Percentiles rank a stretch among this genome's conserved stretches.
Evolutionary conservation across 2,113 vertebrate genomes (phyloP).

Genomic region (Scytalopus superciliaris): DNA sequence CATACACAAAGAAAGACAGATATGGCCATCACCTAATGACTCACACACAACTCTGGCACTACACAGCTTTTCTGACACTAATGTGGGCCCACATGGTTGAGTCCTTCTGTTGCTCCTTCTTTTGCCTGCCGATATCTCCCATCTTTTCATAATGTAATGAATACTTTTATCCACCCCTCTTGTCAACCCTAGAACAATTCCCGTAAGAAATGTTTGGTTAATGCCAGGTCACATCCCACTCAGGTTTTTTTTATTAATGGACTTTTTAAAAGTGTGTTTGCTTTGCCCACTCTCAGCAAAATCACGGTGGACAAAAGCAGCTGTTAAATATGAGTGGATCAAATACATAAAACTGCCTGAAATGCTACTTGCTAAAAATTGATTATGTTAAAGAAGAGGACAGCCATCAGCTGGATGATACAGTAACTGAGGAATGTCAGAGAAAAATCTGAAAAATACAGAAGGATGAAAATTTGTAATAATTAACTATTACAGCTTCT

Average conservation of each 20-base stretch:
- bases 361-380: not conserved
- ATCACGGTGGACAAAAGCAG: not conserved
- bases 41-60: not conserved
- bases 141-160: not conserved
- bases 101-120: not conserved
- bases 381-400: not conserved
- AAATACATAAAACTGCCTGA: not conserved
- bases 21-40: not conserved
- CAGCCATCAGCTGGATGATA: not conserved
- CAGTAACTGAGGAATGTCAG: not conserved
- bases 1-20: not conserved
- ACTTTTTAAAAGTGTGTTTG: not conserved
- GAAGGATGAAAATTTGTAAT: not conserved
- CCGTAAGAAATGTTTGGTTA: not conserved
- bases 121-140: not conserved
- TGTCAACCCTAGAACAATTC: not conserved
- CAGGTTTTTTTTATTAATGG: not conserved
- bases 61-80: not conserved
- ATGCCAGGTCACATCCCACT: not conserved
- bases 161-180: not conserved
- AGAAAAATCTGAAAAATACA: not conserved
- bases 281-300: not conserved
- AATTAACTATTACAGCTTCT: not conserved
- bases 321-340: not conserved
- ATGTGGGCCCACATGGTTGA: not conserved